Evolutionary conservation across 2,113 vertebrate genomes (phyloP).

Genomic region (Mesocricetus auratus): DNA sequence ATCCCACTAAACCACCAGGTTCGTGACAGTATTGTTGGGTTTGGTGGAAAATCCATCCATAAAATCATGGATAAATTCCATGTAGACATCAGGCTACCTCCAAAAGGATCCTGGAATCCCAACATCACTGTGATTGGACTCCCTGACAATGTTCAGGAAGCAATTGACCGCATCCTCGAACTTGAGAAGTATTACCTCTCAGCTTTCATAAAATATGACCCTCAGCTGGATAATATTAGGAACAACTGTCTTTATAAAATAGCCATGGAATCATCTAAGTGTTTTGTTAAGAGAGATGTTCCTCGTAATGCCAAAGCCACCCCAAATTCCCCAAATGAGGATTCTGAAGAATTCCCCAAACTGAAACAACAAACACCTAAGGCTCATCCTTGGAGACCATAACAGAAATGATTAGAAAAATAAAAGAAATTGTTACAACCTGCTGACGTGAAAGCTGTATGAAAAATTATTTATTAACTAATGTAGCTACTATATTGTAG

Average conservation of each 20-base stretch:
- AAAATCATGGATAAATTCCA: conserved; percentile 36
- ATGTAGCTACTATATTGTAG: background rate
- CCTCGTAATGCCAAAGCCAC: conserved; percentile 85
- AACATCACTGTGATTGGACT: background rate
- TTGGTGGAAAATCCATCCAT: conserved; percentile 60
- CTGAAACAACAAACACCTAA: conserved; percentile 87
- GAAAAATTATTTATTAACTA: conserved; percentile 41
- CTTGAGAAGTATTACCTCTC: conserved; percentile 74
- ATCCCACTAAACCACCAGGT: background rate
- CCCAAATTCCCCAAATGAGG: conserved; percentile 89
- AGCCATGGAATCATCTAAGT: conserved; percentile 85
- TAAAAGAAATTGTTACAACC: background rate
- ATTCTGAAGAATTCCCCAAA: conserved; percentile 90
- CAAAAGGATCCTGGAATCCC: background rate
- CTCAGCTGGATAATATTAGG: conserved; percentile 87
- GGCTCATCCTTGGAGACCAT: conserved; percentile 88
- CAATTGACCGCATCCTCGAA: background rate
- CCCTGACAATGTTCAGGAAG: background rate
- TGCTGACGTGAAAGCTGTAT: background rate
- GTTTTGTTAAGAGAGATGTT: conserved; percentile 89
- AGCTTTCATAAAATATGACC: conserved; percentile 88
- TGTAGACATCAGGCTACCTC: background rate
- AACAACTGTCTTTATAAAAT: conserved; percentile 81
- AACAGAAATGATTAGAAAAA: conserved; percentile 84
- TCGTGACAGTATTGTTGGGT: conserved; percentile 37